Conservation (phyloP, 2,113 vertebrate species). For the Hippocampus guttulatus region DNA sequence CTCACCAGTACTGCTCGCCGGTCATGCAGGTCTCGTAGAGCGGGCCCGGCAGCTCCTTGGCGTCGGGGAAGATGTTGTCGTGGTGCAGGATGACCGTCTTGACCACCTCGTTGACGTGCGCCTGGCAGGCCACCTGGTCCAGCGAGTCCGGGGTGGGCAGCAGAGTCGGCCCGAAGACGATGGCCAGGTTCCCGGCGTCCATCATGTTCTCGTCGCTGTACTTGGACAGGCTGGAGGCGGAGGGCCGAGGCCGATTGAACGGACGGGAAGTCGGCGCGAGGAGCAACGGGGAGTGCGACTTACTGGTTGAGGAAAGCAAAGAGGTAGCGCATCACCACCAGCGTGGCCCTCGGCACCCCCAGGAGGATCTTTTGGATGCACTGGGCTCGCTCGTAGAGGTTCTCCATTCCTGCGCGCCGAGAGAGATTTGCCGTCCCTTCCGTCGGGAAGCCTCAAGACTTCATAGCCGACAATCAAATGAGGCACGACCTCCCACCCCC, state of each 20-base stretch:
- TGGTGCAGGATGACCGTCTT: constrained; percentile 98
- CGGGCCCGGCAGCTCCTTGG: constrained; percentile 92
- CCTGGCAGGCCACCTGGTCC: constrained; percentile 97
- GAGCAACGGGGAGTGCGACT: constrained; percentile 57
- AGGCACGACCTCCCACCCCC: too few relatives aligned
- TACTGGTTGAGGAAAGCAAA: constrained; percentile 99
- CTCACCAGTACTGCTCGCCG: constrained; percentile 96
- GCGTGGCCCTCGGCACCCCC: constrained; percentile 84
- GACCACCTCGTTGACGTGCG: constrained; percentile 94
- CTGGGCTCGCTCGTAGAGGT: constrained; percentile 93
- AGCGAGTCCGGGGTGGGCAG: constrained; percentile 95
- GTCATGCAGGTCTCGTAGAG: constrained; percentile 99
- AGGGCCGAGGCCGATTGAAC: neutral
- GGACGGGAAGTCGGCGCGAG: neutral
- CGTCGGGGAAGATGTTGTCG: constrained; percentile 93
- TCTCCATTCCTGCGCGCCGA: constrained; percentile 84
- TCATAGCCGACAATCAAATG: too few relatives aligned
- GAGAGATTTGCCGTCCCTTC: neutral
- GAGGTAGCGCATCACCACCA: constrained; percentile 97
- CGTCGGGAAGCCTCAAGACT: neutral
- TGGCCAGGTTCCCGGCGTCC: constrained; percentile 96
- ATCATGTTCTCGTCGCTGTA: constrained; percentile 99
- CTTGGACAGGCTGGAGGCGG: constrained; percentile 82
- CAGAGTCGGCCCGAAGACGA: constrained; percentile 94
- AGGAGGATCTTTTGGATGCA: constrained; percentile 93